phyloP scores from a whole-genome alignment of 2,888 invertebrate species.

The Apomyelois bistriatella region DNA sequence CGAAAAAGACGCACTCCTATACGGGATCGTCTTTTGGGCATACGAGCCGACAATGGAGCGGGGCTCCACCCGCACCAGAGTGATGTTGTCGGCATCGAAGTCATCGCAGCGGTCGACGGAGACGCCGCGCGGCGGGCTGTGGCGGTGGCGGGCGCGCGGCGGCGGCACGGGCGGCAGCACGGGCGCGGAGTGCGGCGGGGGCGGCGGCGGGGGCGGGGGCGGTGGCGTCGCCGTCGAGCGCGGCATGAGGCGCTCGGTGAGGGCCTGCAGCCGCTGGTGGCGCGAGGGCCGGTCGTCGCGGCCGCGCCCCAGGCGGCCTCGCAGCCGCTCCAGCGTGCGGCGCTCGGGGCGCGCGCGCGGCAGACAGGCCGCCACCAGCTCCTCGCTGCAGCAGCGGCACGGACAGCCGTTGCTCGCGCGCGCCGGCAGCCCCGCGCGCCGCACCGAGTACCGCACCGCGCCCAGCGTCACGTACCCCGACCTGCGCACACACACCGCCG shows the following conservation, averaged over 20 bases:
- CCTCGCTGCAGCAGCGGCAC: conserved; percentile 79
- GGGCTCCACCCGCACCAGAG: conserved; percentile 79
- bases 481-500: conserved; percentile 40
- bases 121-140: conserved; percentile 71
- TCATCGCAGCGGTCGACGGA: conserved; percentile 69
- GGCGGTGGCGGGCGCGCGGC: conserved; percentile 72
- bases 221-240: conserved; percentile 50
- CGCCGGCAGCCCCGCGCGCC: conserved; percentile 81
- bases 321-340: conserved; percentile 91
- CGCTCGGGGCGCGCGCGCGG: conserved; percentile 74
- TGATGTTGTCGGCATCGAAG: conserved; percentile 70
- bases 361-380: conserved; percentile 76
- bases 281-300: conserved; percentile 74
- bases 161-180: conserved; percentile 79
- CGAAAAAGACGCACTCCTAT: conserved; percentile 92
- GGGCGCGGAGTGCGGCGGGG: conserved; percentile 72
- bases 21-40: conserved; percentile 84
- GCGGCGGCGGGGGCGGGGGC: conserved; percentile 28
- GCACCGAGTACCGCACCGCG: conserved; percentile 85
- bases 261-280: conserved; percentile 87
- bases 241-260: conserved; percentile 88
- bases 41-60: conserved; percentile 81
- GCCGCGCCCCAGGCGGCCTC: conserved; percentile 85
- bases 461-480: conserved; percentile 83
- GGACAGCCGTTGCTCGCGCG: conserved; percentile 78